phyloP scores from a whole-genome alignment of 1,140 invertebrate genomes.

The Panagrolaimus sp. region DNA sequence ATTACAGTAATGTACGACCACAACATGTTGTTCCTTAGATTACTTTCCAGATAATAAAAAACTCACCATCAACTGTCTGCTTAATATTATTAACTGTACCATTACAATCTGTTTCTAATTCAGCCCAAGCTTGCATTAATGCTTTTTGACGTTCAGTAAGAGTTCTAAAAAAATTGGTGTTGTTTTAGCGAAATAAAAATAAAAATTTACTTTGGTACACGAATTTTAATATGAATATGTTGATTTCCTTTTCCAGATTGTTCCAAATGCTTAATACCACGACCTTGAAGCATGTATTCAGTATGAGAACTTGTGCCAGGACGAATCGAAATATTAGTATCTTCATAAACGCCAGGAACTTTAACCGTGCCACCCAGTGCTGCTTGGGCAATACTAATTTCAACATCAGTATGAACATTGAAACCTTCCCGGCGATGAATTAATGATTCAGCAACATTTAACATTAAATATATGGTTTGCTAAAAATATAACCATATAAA shows the following conservation, averaged over 20 bases:
- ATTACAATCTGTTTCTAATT: slow-evolving; percentile 68
- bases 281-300: slow-evolving; percentile 74
- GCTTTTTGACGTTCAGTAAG: slow-evolving; percentile 76
- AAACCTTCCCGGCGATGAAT: slow-evolving; percentile 85
- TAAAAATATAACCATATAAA: slow-evolving; percentile 24
- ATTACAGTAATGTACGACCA: too few species aligned
- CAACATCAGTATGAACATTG: slow-evolving; percentile 83
- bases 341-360: slow-evolving; percentile 88
- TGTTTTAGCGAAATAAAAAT: slow-evolving; percentile 4
- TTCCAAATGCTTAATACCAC: slow-evolving; percentile 86
- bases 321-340: slow-evolving; percentile 69
- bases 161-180: slow-evolving; percentile 65
- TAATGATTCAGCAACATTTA: slow-evolving; percentile 74
- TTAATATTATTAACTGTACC: slow-evolving; percentile 17
- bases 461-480: slow-evolving; percentile 19
- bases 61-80: slow-evolving; percentile 16
- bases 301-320: slow-evolving; percentile 86
- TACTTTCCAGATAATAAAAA: background rate
- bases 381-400: slow-evolving; percentile 75
- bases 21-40: background rate
- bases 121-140: slow-evolving; percentile 77
- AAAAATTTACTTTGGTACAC: slow-evolving; percentile 63
- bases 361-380: slow-evolving; percentile 83
- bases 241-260: slow-evolving; percentile 88
- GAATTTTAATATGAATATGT: slow-evolving; percentile 88